A percentile compares a stretch with the other conserved stretches of the same genome.
Evolutionary conservation across 2,888 invertebrate genomes (phyloP).

Genomic region (Chrysotoxum bicinctum): DNA sequence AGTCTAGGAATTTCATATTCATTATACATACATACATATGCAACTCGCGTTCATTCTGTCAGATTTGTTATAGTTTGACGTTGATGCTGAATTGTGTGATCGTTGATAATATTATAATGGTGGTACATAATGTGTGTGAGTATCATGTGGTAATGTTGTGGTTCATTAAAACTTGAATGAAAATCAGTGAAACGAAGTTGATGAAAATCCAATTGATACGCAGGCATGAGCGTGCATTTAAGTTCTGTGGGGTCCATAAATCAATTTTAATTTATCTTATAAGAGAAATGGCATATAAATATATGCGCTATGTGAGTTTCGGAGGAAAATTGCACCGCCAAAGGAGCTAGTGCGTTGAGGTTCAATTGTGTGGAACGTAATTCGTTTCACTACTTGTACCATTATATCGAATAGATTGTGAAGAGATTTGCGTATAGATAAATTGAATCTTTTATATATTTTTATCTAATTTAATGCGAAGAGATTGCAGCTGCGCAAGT

Average conservation of each 20-base stretch:
- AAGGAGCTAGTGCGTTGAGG: conserved; percentile 14
- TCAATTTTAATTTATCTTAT: conserved; percentile 39
- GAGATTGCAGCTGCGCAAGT: not conserved
- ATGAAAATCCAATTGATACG: conserved; percentile 69
- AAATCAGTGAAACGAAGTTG: conserved; percentile 54
- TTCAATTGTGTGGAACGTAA: conserved; percentile 51
- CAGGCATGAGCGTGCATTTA: conserved; percentile 42
- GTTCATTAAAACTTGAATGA: conserved; percentile 46
- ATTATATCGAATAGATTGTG: not conserved
- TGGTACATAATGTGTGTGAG: conserved; percentile 10
- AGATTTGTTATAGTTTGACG: conserved; percentile 50
- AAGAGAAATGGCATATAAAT: conserved; percentile 32
- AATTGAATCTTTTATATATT: conserved; percentile 13
- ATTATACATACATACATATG: not conserved
- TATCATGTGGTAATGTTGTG: conserved; percentile 18
- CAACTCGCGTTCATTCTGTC: conserved; percentile 30
- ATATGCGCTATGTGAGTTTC: not conserved
- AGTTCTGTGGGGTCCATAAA: conserved; percentile 55
- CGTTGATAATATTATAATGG: conserved; percentile 37
- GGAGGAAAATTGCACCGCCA: conserved; percentile 24
- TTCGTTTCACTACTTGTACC: conserved; percentile 31
- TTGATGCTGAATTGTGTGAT: conserved; percentile 52
- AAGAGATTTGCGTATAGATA: conserved; percentile 35
- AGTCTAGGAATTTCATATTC: conserved; percentile 50
- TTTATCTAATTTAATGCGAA: not conserved